Evolutionary conservation across 2,797 vertebrate species (phyloP), one percentile per base, ranked within the genome.

Genomic region (Enteromius trimaculatus): DNA sequence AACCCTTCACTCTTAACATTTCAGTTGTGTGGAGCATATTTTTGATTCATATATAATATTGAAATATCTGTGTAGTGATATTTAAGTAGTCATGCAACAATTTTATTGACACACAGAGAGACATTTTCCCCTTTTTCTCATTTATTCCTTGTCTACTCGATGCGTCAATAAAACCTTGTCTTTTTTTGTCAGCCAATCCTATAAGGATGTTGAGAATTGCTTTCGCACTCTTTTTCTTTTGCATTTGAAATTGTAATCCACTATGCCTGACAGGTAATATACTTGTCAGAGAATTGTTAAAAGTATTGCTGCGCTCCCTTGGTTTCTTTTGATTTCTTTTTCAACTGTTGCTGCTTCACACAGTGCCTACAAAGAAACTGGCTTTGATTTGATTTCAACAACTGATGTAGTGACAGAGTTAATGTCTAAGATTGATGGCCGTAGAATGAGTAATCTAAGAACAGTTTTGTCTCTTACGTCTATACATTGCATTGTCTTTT

Each of bases 391-490:
- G 23, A 80, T 80, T 58, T 47, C 55, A n/a, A 23, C 53, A 47
- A 64, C 44, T 64, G 55, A 81, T 44, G 44, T 37, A 37, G 29
- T 11, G 23, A n/a, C 64, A 34, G 31, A 62, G 9, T 66, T 55
- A 66, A 62, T 21, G 47, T 29, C 17, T 23, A n/a, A 42, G 81
- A 82, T 55, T 82, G 71, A 82, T 68, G 71, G 60, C 31, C n/a
- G 16, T 71, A n/a, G 47, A 55, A 66, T 31, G 29, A 51, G n/a
- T 49, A n/a, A 81, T 49, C 31, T 19, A 76, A 42, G 53, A 51
- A 29, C 60, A 21, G 21, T 37, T 49, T 58, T 17, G 21, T 49
- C 39, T 47, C 58, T 4, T 23, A n/a, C 6, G 7, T 42, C 21
- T 53, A 37, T 10, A 16, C 44, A n/a, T 42, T 65, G 16, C 34